Evolutionary conservation across 2,888 invertebrate species (phyloP), one percentile per base, ranked within the genome.

Genomic region (Agapostemon virescens): DNA sequence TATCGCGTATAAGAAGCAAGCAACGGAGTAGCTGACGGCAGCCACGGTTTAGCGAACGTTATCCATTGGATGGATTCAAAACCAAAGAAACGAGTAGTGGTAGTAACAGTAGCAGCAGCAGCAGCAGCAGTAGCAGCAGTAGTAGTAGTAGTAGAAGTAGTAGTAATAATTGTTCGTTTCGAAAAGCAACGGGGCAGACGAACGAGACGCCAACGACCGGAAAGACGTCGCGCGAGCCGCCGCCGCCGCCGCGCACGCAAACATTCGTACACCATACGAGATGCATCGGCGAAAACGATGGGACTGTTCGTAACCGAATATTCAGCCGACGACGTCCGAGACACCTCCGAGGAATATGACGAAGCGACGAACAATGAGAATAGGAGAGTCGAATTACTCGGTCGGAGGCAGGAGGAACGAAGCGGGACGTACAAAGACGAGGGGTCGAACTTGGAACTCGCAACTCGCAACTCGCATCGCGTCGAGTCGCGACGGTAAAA

Each of bases 1-100:
- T 87, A 86, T 86, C 74, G 74, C 30, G 42, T 80, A 81, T 72
- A 80, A 82, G 84, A 80, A 82, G 84, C 84, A 85, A 87, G 86
- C 82, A 79, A 85, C 86, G 85, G 30, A 83, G 74, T 74, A 69
- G 84, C 87, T 85, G 87, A 87, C 84, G 84, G 69, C 23, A 45
- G 49, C 81, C 55, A 79, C 81, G 58, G 20, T 79, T 61, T 69
- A 38, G 40, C 66, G 68, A 68, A 52, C 42, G 38, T 30, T 40
- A 20, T 23, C 13, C 71, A 40, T 67, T 52, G 63, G 9, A 42
- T 26, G 55, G 55, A 55, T 55, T 26, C 61, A 33, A 33, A 61
- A 61, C 61, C 33, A 3, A 33, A 61, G 61, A 11, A 61, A 33
- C 61, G 61, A 61, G 33, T 33, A 61, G 7, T 63, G 36, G n/a